Base-by-base conservation (phyloP, 2,797 vertebrate species). In the Intellagama lesueurii region DNA sequence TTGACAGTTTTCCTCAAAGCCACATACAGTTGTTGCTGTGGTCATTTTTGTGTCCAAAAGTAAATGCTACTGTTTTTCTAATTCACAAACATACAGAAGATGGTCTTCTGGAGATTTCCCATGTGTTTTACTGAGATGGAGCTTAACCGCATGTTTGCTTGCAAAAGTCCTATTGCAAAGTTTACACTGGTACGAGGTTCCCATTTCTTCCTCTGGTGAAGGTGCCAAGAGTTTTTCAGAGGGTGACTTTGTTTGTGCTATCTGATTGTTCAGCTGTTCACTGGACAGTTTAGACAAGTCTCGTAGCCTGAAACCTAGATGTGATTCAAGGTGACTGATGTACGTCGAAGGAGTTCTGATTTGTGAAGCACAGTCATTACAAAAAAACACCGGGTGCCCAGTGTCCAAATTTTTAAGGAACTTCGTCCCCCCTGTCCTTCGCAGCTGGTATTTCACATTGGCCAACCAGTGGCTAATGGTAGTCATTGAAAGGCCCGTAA, bases 121-220 rank as follows among this genome's bases (percentile, higher is more conserved):
- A 16, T 99, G 99, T 94, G 99, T 99, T 98, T 99, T 99, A 96
- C 99, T 99, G 97, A 99, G 98, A 97, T 99, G 99, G 88, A 99
- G 99, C 96, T 99, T 99, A 93, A 99, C 98, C 3, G 99, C 99
- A 40, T 99, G 99, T 97, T 99, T 99, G 97, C 99, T 99, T 0
- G 98, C 99, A 98, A 99, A 99, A 97, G 99, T 99, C 98, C 99
- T 98, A 95, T 99, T 99, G 97, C 99, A 99, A 92, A 99, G 98
- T 96, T 99, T 99, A 97, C 99, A 99, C 97, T 99, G 99, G 97
- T 99, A 98, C 91, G 98, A 96, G 93, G 98, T 97, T 84, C 97
- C 98, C 0, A 96, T 94, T 91, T 98, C 97, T 90, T 99, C 99
- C 92, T 99, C 99, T 0, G 98, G 98, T 91, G 98, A 99, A 87